A percentile compares a stretch with the other conserved stretches of the same genome.
Conservation (phyloP, 2,797 vertebrate genomes). For the Squalus acanthias region DNA sequence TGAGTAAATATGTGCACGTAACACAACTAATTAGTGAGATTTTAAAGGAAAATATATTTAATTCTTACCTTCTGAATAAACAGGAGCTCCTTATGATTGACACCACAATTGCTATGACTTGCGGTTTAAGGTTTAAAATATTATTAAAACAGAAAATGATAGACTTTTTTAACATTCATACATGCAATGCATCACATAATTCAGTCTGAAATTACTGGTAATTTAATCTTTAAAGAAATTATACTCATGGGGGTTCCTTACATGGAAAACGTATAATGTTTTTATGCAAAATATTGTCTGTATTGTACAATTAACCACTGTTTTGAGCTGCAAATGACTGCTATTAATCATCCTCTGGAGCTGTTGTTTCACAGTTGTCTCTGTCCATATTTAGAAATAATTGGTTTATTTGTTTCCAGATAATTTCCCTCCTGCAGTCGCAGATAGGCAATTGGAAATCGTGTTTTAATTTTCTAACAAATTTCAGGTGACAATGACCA, state of each 20-base stretch:
- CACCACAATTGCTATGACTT: background rate
- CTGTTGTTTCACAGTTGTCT: slow-evolving; percentile 75
- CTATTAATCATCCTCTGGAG: slow-evolving; percentile 73
- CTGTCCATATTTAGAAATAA: slow-evolving; percentile 76
- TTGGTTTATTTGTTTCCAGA: slow-evolving; percentile 71
- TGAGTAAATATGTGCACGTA: background rate
- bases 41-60: background rate
- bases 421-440: slow-evolving; percentile 67
- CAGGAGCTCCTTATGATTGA: background rate
- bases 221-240: slow-evolving; percentile 85
- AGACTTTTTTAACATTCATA: slow-evolving; percentile 1
- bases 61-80: background rate
- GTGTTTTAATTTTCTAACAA: slow-evolving; percentile 73
- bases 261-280: slow-evolving; percentile 70
- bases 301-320: slow-evolving; percentile 81
- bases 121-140: background rate
- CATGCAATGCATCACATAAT: slow-evolving; percentile 17
- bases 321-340: slow-evolving; percentile 76
- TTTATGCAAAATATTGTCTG: slow-evolving; percentile 81
- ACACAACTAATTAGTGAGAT: background rate
- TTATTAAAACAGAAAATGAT: background rate
- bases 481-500: slow-evolving; percentile 76
- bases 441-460: slow-evolving; percentile 69
- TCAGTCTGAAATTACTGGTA: slow-evolving; percentile 64
- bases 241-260: slow-evolving; percentile 68